These are phyloP conservation scores for Digitonthophagus gazella DNA, from an alignment of 2,888 invertebrate species.

Conservation along the genomic window DNA sequence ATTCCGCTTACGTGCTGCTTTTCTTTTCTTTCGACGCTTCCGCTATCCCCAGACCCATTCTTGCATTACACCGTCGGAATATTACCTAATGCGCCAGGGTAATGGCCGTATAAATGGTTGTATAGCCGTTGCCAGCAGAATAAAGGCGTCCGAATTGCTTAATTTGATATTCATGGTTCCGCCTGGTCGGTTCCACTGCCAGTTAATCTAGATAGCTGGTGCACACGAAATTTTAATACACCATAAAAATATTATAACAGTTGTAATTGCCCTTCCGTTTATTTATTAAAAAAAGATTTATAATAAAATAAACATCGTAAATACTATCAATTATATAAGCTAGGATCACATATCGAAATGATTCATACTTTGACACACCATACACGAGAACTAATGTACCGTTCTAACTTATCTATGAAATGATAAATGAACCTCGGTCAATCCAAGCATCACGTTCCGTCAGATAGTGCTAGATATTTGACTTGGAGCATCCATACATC, in stretches of 20 bases:
- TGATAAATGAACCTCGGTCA: slow-evolving; percentile 22
- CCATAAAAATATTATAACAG: not conserved
- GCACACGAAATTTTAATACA: slow-evolving; percentile 1
- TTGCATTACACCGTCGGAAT: slow-evolving; percentile 1
- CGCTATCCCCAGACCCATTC: not conserved
- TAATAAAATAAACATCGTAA: no score
- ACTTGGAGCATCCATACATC: slow-evolving; percentile 20
- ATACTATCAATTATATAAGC: not conserved
- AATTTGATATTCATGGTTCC: slow-evolving; percentile 12
- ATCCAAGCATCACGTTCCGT: slow-evolving; percentile 7
- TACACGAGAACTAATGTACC: slow-evolving; percentile 10
- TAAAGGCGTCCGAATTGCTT: slow-evolving; percentile 10
- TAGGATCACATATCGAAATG: not conserved
- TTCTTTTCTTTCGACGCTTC: slow-evolving; percentile 13
- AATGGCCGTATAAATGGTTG: slow-evolving; percentile 12
- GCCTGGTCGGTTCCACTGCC: not conserved
- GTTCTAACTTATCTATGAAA: slow-evolving; percentile 13
- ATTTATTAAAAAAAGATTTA: no score
- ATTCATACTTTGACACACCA: slow-evolving; percentile 12
- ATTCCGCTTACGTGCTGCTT: slow-evolving; percentile 13
- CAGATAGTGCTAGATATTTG: slow-evolving; percentile 22
- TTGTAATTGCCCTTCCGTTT: no score
- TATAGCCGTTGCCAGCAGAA: slow-evolving; percentile 13
- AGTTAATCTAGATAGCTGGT: not conserved
- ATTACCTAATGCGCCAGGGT: slow-evolving; percentile 12